Base-by-base conservation (phyloP, 2,888 invertebrate species). In the Euspilapteryx auroguttella region DNA sequence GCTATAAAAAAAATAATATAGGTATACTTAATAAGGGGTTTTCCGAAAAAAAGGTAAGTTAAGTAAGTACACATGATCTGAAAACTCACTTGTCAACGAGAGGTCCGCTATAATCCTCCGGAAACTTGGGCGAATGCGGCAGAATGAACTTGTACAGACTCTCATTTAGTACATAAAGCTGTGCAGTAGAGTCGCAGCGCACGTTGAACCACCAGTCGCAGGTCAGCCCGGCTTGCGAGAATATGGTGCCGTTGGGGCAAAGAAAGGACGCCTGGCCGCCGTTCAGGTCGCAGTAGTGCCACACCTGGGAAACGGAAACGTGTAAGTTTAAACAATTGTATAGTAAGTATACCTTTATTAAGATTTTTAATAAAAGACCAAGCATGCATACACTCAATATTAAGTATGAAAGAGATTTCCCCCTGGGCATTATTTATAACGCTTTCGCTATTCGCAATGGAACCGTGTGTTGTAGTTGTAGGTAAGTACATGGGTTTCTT, bases 191-290 rank as follows among this genome's bases (percentile, higher is more conserved):
- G 14, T 87, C 82, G 54, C 92, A 93, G 44, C 87, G 86, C 1
- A 93, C 92, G 53, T 93, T 93, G 63, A 89, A 93, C 92, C 92
- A 93, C 92, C 92, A 93, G 55, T 93, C 93, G 48, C 92, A 92
- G 1, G 92, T 92, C 24, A 93, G 65, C 0, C 86, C 89, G 9
- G 90, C 89, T 75, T 93, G 92, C 38, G 89, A 91, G 69, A 93
- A 93, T 49, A 93, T 89, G 3, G 93, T 93, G 21, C 93, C 92
- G 54, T 92, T 92, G 26, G 92, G 92, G 46, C 92, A 93, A 20
- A 93, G 65, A 55, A 93, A 93, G 3, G 92, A 92, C 3, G 92
- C 89, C 57, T 92, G 91, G 4, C 92, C 92, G 5, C 92, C 92
- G 49, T 92, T 92, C 31, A 93, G 77, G 54, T 92, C 92, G 50